A percentile compares a stretch with the other conserved stretches of the same genome.
Evolutionary conservation across 2,797 vertebrate species (phyloP).

Genomic region (Martes flavigula): DNA sequence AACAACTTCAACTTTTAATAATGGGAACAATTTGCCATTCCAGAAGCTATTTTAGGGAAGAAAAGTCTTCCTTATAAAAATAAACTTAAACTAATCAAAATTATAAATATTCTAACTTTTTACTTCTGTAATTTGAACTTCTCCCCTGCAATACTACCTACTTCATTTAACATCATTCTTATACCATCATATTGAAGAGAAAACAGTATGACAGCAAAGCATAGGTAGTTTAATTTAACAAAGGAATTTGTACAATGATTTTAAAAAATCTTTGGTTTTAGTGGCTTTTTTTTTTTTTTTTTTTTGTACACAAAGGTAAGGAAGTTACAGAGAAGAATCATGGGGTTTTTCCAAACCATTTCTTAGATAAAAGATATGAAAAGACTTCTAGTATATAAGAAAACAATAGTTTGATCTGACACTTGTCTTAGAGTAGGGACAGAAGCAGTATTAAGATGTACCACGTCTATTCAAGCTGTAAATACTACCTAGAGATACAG

Average conservation of each 20-base stretch:
- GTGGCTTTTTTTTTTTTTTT: slow-evolving; percentile 13
- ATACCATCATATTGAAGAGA: slow-evolving; percentile 83
- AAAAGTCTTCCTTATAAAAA: slow-evolving; percentile 87
- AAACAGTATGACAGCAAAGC: slow-evolving; percentile 76
- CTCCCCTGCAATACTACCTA: slow-evolving; percentile 70
- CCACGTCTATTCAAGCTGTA: neutral
- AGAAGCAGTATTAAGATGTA: neutral
- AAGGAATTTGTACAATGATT: slow-evolving; percentile 61
- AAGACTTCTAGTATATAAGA: neutral
- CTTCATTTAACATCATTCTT: slow-evolving; percentile 75
- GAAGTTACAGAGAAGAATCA: neutral
- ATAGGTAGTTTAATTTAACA: slow-evolving; percentile 75
- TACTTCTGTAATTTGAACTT: slow-evolving; percentile 80
- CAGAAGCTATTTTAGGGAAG: slow-evolving; percentile 86
- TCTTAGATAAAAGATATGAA: neutral
- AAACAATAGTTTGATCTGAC: neutral
- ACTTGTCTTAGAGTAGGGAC: neutral
- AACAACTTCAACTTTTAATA: slow-evolving; percentile 90
- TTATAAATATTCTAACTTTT: slow-evolving; percentile 88
- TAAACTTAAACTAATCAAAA: slow-evolving; percentile 83
- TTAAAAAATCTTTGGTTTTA: slow-evolving; percentile 15
- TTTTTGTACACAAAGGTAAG: neutral
- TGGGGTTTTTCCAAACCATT: neutral
- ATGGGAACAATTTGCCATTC: slow-evolving; percentile 85
- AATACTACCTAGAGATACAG: neutral